phyloP scores from a whole-genome alignment of 2,888 invertebrate genomes.

The Alloscopus bannaensis region DNA sequence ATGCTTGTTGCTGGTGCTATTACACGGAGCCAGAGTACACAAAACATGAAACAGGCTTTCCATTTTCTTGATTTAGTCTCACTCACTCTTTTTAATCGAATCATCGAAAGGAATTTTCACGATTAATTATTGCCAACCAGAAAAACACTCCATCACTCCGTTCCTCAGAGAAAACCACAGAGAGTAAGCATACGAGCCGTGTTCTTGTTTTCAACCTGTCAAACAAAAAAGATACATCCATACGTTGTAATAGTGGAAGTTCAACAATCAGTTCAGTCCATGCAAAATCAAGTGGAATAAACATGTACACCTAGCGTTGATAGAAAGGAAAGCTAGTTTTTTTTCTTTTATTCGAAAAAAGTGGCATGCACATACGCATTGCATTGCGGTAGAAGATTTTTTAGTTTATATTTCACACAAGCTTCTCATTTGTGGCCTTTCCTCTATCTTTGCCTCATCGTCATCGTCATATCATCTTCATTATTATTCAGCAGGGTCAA shows the following conservation, averaged over 20 bases:
- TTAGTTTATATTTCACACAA: no score
- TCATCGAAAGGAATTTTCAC: constrained; percentile 51
- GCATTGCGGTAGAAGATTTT: no score
- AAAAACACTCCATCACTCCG: no score
- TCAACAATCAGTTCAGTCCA: constrained; percentile 37
- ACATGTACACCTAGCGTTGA: no score
- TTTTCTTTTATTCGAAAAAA: no score
- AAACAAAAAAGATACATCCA: background rate
- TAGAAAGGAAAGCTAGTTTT: no score
- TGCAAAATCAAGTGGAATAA: no score
- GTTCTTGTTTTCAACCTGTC: constrained; percentile 49
- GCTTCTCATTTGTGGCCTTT: no score
- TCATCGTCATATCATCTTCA: constrained; percentile 1
- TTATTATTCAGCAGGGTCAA: constrained; percentile 20
- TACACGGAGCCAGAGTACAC: constrained; percentile 8
- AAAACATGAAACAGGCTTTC: constrained; percentile 29
- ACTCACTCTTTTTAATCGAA: constrained; percentile 30
- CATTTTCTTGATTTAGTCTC: constrained; percentile 13
- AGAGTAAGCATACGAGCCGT: no score
- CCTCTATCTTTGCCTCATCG: no score
- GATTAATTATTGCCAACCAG: constrained; percentile 47
- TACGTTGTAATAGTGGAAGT: constrained; percentile 25
- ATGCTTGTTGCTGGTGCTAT: background rate
- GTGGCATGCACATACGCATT: no score
- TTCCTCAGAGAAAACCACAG: no score